phyloP scores from a whole-genome alignment of 2,888 invertebrate species.

The Sesamia inferens region DNA sequence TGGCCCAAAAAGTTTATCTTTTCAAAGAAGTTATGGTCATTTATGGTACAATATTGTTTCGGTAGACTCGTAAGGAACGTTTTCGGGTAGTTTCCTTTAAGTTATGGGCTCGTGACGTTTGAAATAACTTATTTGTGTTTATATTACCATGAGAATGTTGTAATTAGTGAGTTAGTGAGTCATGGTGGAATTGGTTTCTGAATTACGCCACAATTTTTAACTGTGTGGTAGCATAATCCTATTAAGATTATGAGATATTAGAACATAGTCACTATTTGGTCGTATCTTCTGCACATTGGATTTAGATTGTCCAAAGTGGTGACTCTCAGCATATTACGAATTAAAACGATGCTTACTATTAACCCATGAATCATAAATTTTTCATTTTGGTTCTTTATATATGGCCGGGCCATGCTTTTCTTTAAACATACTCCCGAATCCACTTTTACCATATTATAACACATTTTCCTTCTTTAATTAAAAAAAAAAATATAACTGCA shows the following conservation, averaged over 20 bases:
- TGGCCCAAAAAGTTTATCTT: slow-evolving; percentile 85
- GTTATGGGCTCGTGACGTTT: slow-evolving; percentile 79
- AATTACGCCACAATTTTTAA: slow-evolving; percentile 40
- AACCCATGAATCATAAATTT: not conserved
- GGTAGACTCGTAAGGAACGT: slow-evolving; percentile 73
- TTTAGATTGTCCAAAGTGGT: not conserved
- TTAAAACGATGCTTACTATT: no score
- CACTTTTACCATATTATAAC: not conserved
- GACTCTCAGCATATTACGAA: not conserved
- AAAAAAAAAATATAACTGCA: no score
- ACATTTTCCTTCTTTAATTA: not conserved
- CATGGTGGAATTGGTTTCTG: slow-evolving; percentile 48
- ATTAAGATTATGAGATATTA: slow-evolving; percentile 27
- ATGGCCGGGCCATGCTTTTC: not conserved
- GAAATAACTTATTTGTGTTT: slow-evolving; percentile 67
- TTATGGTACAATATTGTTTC: slow-evolving; percentile 78
- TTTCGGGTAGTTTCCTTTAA: slow-evolving; percentile 71
- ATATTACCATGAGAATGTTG: slow-evolving; percentile 73
- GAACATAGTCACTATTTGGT: not conserved
- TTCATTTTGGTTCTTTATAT: no score
- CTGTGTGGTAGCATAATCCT: slow-evolving; percentile 9
- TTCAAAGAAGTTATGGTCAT: slow-evolving; percentile 87
- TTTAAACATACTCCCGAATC: not conserved
- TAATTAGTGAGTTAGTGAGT: slow-evolving; percentile 73
- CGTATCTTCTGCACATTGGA: not conserved